phyloP scores from a whole-genome alignment of 2,888 invertebrate genomes.

The Merodon equestris region DNA sequence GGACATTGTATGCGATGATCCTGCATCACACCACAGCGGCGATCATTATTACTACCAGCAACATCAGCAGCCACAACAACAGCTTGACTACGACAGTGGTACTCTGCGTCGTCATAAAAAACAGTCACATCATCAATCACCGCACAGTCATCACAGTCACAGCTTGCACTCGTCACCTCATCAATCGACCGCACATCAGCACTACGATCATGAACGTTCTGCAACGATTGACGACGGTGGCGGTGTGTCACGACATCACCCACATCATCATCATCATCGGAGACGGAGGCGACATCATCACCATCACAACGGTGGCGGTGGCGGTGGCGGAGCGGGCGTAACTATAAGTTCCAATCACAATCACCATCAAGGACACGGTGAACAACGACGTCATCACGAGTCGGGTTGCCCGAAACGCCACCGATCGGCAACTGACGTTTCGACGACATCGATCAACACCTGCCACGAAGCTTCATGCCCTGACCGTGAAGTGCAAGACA shows the following conservation, averaged over 20 bases:
- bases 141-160: slow-evolving; percentile 75
- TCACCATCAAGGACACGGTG: slow-evolving; percentile 70
- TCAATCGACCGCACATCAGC: slow-evolving; percentile 70
- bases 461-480: slow-evolving; percentile 76
- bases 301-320: slow-evolving; percentile 72
- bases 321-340: slow-evolving; percentile 65
- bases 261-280: slow-evolving; percentile 69
- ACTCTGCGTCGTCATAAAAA: slow-evolving; percentile 69
- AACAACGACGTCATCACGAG: slow-evolving; percentile 64
- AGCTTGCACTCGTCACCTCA: slow-evolving; percentile 72
- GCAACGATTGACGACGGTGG: slow-evolving; percentile 47
- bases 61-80: slow-evolving; percentile 69
- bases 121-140: slow-evolving; percentile 74
- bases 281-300: slow-evolving; percentile 66
- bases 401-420: slow-evolving; percentile 75
- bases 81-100: slow-evolving; percentile 62
- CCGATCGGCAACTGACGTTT: slow-evolving; percentile 77
- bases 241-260: slow-evolving; percentile 59
- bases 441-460: slow-evolving; percentile 74
- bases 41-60: slow-evolving; percentile 71
- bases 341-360: slow-evolving; percentile 72
- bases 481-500: slow-evolving; percentile 77
- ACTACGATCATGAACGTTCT: slow-evolving; percentile 68
- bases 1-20: slow-evolving; percentile 78
- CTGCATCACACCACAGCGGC: slow-evolving; percentile 72